Evolutionary conservation across 2,888 invertebrate species (phyloP).

Genomic region (Fabriciana adippe): DNA sequence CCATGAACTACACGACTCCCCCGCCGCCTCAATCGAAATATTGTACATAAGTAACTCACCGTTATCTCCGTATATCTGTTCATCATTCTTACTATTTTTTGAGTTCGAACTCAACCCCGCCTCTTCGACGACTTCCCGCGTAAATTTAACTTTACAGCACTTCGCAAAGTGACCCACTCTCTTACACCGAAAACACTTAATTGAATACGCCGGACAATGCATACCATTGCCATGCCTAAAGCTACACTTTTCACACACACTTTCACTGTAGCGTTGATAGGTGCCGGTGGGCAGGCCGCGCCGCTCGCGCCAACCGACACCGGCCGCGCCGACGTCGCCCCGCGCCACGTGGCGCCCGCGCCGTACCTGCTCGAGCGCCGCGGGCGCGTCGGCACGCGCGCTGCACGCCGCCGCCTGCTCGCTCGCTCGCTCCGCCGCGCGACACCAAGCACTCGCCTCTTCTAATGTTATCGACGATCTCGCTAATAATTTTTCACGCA

Average conservation of each 20-base stretch:
- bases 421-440: conserved; percentile 1
- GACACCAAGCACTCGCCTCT: background rate
- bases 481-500: background rate
- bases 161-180: background rate
- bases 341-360: background rate
- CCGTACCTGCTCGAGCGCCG: background rate
- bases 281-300: too few species aligned
- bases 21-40: background rate
- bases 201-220: background rate
- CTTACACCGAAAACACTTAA: background rate
- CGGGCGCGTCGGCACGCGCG: background rate
- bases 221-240: background rate
- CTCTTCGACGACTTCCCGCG: background rate
- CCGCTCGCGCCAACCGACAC: background rate
- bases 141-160: background rate
- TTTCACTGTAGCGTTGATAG: too few species aligned
- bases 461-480: background rate
- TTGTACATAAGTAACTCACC: background rate
- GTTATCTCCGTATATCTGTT: background rate
- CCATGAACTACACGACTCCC: background rate
- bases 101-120: background rate
- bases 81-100: background rate
- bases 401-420: background rate
- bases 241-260: background rate
- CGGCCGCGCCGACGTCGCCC: background rate